phyloP scores from a whole-genome alignment of 2,888 invertebrate species.

The Helleia helle region DNA sequence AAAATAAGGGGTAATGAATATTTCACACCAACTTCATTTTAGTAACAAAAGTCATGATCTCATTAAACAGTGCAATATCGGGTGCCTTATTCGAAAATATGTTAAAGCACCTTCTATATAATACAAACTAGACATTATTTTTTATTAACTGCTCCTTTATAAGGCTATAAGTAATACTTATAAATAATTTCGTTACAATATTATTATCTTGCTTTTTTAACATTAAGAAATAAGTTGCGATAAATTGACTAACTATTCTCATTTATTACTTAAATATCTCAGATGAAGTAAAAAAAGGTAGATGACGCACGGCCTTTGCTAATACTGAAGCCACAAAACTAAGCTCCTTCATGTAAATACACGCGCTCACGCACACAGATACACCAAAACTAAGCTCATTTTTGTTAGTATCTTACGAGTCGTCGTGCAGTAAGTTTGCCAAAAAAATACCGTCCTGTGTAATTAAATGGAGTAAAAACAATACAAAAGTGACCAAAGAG shows the following conservation, averaged over 20 bases:
- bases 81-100: slow-evolving; percentile 1
- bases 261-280: slow-evolving; percentile 8
- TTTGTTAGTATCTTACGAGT: too few relatives aligned
- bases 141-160: slow-evolving; percentile 10
- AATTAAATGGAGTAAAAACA: too few relatives aligned
- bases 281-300: too few relatives aligned
- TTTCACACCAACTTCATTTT: not conserved
- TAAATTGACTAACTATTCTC: slow-evolving; percentile 5
- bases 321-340: too few relatives aligned
- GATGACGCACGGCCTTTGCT: too few relatives aligned
- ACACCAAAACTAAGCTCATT: too few relatives aligned
- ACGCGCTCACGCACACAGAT: too few relatives aligned
- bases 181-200: slow-evolving; percentile 4
- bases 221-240: slow-evolving; percentile 3
- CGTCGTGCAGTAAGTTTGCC: too few relatives aligned
- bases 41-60: slow-evolving; percentile 8
- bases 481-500: too few relatives aligned
- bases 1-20: too few relatives aligned
- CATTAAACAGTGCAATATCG: slow-evolving; percentile 6
- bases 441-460: too few relatives aligned
- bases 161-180: slow-evolving; percentile 7
- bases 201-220: slow-evolving; percentile 1
- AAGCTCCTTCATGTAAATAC: too few relatives aligned
- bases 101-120: slow-evolving; percentile 15
- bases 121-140: slow-evolving; percentile 12